phyloP scores from a whole-genome alignment of 2,113 vertebrate species.

The Otolemur garnettii region DNA sequence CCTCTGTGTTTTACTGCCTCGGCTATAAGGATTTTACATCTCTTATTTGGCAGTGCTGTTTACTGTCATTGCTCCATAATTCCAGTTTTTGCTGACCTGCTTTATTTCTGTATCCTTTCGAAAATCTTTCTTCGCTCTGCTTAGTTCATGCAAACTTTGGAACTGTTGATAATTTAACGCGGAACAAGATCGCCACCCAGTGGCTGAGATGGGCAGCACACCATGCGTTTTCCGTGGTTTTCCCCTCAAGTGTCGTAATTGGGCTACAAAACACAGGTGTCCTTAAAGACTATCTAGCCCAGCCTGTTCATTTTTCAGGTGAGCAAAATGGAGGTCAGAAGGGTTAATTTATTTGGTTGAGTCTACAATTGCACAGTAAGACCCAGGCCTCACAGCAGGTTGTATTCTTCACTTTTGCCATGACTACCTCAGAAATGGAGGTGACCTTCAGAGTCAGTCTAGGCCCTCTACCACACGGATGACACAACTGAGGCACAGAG shows the following conservation, averaged over 20 bases:
- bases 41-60: conserved; percentile 71
- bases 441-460: conserved; percentile 15
- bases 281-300: neutral
- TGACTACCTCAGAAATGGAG: neutral
- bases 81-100: conserved; percentile 80
- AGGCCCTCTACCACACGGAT: neutral
- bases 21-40: conserved; percentile 63
- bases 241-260: neutral
- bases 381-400: neutral
- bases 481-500: conserved; percentile 4
- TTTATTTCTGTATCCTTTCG: conserved; percentile 81
- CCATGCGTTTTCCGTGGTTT: neutral
- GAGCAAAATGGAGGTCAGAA: neutral
- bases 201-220: conserved; percentile 65
- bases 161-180: neutral
- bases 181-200: conserved; percentile 88
- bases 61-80: conserved; percentile 65
- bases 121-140: conserved; percentile 74
- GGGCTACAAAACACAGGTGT: neutral
- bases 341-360: neutral
- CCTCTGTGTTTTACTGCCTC: conserved; percentile 53
- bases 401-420: neutral
- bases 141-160: conserved; percentile 78
- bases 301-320: neutral
- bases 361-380: neutral